Conservation (phyloP, 2,797 vertebrate species). For the Chaetodon trifasciatus region DNA sequence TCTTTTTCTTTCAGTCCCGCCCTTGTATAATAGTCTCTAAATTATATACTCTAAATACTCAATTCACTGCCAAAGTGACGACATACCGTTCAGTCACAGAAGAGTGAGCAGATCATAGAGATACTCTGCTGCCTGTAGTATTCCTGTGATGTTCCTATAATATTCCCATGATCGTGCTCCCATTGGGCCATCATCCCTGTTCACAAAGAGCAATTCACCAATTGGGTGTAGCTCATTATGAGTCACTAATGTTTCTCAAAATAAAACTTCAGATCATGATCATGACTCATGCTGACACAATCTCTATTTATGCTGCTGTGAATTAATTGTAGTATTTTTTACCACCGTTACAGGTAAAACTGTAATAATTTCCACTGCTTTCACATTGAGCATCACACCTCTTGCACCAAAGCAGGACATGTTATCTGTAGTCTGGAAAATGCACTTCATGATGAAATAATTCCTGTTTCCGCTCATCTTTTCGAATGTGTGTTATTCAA, state of each 20-base stretch:
- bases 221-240: background rate
- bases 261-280: background rate
- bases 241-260: background rate
- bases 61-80: too few species aligned
- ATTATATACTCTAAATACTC: too few species aligned
- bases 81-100: too few species aligned
- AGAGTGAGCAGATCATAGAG: too few species aligned
- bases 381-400: background rate
- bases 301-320: background rate
- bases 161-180: too few species aligned
- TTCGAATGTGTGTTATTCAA: background rate
- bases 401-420: background rate
- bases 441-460: background rate
- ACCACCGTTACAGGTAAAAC: background rate
- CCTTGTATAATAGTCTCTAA: too few species aligned
- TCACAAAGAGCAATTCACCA: too few species aligned
- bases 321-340: background rate
- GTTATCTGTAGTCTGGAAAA: background rate
- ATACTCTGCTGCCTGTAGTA: too few species aligned
- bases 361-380: slow-evolving; percentile 4
- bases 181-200: too few species aligned
- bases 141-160: too few species aligned
- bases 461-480: background rate
- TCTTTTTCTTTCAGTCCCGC: too few species aligned
- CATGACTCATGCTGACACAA: background rate